Conservation (phyloP, 2,888 invertebrate genomes). For the Apeira syringaria region DNA sequence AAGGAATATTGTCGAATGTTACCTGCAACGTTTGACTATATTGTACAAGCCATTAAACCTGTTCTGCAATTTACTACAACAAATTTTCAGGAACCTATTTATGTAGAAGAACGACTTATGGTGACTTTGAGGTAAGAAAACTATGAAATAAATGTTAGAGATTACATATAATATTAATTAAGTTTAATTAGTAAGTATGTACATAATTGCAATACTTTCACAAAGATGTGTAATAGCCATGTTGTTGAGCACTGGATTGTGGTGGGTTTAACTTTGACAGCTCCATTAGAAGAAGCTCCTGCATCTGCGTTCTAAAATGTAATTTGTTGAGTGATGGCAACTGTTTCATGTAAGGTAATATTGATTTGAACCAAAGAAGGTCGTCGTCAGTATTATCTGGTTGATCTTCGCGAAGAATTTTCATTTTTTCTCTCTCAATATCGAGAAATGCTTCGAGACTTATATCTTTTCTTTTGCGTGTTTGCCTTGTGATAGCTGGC, state of each 20-base stretch:
- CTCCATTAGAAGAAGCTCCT: neutral
- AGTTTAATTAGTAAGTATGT: too few species aligned
- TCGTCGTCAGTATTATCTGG: neutral
- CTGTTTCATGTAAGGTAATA: neutral
- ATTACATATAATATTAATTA: too few species aligned
- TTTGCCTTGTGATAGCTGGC: neutral
- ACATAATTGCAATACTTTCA: too few species aligned
- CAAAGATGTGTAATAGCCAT: too few species aligned
- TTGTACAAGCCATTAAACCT: conserved; percentile 28
- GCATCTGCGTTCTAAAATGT: neutral
- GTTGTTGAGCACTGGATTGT: too few species aligned
- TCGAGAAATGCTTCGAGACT: neutral
- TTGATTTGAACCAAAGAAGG: neutral
- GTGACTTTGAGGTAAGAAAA: too few species aligned
- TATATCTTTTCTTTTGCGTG: neutral
- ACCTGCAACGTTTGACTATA: too few species aligned
- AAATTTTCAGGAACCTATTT: too few species aligned
- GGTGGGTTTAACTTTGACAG: too few species aligned
- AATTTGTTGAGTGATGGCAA: neutral
- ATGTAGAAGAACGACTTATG: too few species aligned
- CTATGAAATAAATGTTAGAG: too few species aligned
- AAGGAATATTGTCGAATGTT: too few species aligned
- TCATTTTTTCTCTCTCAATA: neutral
- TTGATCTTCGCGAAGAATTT: neutral
- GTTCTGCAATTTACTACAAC: conserved; percentile 7